phyloP scores from a whole-genome alignment of 2,797 vertebrate genomes.

The Denticeps clupeoides region DNA sequence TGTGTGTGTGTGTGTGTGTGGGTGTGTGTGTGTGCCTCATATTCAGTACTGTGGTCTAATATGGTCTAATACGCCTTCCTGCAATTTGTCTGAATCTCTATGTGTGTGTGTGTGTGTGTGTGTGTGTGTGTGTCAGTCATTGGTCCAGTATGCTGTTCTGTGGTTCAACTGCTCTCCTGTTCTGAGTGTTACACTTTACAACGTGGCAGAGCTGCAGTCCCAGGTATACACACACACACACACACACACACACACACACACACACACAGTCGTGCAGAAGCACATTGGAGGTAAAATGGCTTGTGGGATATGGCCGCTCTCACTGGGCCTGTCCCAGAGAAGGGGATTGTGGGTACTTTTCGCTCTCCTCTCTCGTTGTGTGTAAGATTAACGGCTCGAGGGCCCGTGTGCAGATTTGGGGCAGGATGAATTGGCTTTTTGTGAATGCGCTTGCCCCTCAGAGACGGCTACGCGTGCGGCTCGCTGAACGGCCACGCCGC shows the following conservation, averaged over 20 bases:
- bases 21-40: too few relatives aligned
- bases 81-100: conserved; percentile 3
- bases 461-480: conserved; percentile 4
- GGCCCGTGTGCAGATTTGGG: neutral
- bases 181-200: too few relatives aligned
- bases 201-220: too few relatives aligned
- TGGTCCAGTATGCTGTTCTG: neutral
- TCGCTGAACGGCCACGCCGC: conserved; percentile 41
- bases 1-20: conserved; percentile 3
- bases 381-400: neutral
- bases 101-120: conserved; percentile 9
- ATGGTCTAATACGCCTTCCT: conserved; percentile 23
- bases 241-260: too few relatives aligned
- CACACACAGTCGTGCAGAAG: too few relatives aligned
- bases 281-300: neutral
- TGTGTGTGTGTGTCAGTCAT: conserved; percentile 4
- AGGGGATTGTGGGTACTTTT: neutral
- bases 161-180: too few relatives aligned
- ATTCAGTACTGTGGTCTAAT: too few relatives aligned
- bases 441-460: neutral
- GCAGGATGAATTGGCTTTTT: too few relatives aligned
- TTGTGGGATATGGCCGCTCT: neutral
- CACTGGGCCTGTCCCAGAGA: neutral
- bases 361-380: neutral
- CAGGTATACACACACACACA: too few relatives aligned